Conservation (phyloP, 2,888 invertebrate species). For the Neoscelio sp. region DNA sequence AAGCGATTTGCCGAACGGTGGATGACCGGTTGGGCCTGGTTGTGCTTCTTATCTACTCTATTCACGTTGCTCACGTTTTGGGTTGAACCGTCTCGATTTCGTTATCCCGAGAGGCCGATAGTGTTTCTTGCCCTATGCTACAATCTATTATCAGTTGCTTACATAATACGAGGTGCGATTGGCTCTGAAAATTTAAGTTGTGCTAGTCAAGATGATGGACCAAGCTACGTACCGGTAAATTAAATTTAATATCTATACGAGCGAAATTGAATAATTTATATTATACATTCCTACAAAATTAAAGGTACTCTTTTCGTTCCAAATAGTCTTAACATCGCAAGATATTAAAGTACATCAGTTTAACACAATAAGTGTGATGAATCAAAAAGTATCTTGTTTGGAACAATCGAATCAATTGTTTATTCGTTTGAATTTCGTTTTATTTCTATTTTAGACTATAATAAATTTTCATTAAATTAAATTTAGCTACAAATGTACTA, state of each 20-base stretch:
- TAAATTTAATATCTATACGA: conserved; percentile 6
- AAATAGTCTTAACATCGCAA: no score
- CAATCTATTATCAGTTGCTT: conserved; percentile 90
- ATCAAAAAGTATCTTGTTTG: no score
- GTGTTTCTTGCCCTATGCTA: conserved; percentile 96
- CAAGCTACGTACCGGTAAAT: conserved; percentile 81
- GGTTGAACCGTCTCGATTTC: conserved; percentile 94
- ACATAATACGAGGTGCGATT: conserved; percentile 88
- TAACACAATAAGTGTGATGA: no score
- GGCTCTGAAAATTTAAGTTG: conserved; percentile 83
- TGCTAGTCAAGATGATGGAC: conserved; percentile 81
- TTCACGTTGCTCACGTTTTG: conserved; percentile 94
- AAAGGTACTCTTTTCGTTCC: no score
- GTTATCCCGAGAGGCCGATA: conserved; percentile 96
- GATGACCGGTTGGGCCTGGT: conserved; percentile 90
- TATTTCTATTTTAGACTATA: no score
- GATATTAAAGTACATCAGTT: no score
- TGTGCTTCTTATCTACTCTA: conserved; percentile 91
- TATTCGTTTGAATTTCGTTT: no score
- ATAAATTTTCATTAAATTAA: no score
- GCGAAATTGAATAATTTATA: neutral
- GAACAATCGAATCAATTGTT: no score
- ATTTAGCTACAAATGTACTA: no score
- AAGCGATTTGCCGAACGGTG: conserved; percentile 89
- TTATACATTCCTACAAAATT: no score